Evolutionary conservation across 1,140 invertebrate species (phyloP).

Genomic region (Centruroides sculpturatus): DNA sequence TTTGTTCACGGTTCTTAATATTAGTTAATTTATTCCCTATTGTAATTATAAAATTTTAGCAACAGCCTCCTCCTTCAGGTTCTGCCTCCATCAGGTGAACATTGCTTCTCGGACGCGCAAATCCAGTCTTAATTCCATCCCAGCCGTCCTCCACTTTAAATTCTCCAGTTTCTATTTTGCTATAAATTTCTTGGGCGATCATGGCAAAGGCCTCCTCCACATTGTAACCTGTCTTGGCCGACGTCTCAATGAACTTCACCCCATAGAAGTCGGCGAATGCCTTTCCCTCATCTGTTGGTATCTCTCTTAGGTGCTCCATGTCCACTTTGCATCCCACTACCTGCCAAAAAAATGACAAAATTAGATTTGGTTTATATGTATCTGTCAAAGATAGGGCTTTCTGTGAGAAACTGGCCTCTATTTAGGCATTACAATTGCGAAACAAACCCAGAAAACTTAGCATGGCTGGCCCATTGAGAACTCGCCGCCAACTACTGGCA

Average conservation of each 20-base stretch:
- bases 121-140: conserved; percentile 96
- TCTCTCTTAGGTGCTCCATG: conserved; percentile 40
- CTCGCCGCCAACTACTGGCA: too few species aligned
- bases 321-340: conserved; percentile 93
- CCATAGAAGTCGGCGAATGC: conserved; percentile 85
- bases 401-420: too few species aligned
- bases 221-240: conserved; percentile 72
- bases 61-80: conserved; percentile 73
- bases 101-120: conserved; percentile 46
- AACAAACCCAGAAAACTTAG: too few species aligned
- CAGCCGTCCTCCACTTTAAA: conserved; percentile 92
- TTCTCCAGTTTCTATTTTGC: conserved; percentile 76
- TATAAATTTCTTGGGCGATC: conserved; percentile 79
- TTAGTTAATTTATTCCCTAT: not conserved
- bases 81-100: conserved; percentile 69
- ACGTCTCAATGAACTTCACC: conserved; percentile 88
- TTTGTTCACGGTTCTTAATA: not conserved
- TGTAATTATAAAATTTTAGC: conserved; percentile 34
- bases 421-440: too few species aligned
- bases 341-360: conserved; percentile 43
- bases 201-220: conserved; percentile 84
- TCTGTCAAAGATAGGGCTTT: too few species aligned
- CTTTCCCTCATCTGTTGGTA: conserved; percentile 76
- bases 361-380: not conserved
- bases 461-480: too few species aligned